Percentiles rank a stretch among this genome's conserved stretches.
Conservation (phyloP, 2,797 vertebrate species). For the Notamacropus eugenii region DNA sequence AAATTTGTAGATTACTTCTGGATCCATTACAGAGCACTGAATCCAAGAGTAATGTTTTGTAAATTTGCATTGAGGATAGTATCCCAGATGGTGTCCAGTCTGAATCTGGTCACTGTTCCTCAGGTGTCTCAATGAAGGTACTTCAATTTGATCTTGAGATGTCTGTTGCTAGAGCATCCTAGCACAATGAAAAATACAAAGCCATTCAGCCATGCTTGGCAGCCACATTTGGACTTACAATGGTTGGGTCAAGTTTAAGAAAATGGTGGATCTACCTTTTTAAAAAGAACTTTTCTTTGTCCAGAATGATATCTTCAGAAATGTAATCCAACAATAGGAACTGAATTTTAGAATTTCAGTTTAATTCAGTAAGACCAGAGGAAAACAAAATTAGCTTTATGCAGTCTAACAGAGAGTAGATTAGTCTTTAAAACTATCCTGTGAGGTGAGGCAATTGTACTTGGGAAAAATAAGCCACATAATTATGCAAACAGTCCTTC, state of each 20-base stretch:
- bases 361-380: neutral
- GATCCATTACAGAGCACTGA: slow-evolving; percentile 51
- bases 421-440: neutral
- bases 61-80: slow-evolving; percentile 44
- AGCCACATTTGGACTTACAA: slow-evolving; percentile 64
- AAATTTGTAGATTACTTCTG: slow-evolving; percentile 40
- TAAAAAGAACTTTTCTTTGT: neutral
- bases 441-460: neutral
- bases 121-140: slow-evolving; percentile 68
- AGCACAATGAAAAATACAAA: slow-evolving; percentile 74
- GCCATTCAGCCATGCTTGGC: slow-evolving; percentile 66
- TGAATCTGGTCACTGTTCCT: slow-evolving; percentile 74
- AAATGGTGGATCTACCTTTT: neutral
- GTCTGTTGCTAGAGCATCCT: slow-evolving; percentile 76
- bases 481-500: neutral
- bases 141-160: slow-evolving; percentile 65
- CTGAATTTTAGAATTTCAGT: neutral
- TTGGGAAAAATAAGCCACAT: neutral
- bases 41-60: slow-evolving; percentile 61
- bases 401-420: neutral
- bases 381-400: neutral
- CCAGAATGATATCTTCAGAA: neutral
- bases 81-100: slow-evolving; percentile 61
- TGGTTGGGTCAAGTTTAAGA: neutral
- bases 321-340: neutral